Conservation (phyloP, 2,888 invertebrate species). For the Gastrophysa polygoni region DNA sequence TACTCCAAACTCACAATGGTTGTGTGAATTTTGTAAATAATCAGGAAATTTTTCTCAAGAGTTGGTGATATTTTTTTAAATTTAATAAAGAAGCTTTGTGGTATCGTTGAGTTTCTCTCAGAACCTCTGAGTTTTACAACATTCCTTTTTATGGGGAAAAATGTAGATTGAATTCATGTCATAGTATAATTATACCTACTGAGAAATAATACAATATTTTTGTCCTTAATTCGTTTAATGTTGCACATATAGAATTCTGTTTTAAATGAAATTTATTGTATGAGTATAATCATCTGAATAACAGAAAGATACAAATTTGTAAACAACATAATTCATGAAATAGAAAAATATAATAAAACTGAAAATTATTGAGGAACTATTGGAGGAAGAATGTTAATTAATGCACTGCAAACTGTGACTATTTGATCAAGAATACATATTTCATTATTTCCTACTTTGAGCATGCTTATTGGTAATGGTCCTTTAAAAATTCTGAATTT, state of each 20-base stretch:
- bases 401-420: conserved; percentile 2
- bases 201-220: not conserved
- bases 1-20: conserved; percentile 14
- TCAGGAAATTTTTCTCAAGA: too few species aligned
- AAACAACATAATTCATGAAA: too few species aligned
- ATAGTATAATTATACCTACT: not conserved
- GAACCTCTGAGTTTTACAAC: too few species aligned
- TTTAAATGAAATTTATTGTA: not conserved
- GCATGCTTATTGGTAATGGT: conserved; percentile 13
- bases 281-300: not conserved
- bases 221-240: not conserved
- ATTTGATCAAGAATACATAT: not conserved
- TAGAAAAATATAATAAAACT: conserved; percentile 1
- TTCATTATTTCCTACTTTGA: not conserved
- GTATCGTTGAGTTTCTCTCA: too few species aligned
- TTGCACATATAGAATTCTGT: not conserved
- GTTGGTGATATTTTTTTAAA: too few species aligned
- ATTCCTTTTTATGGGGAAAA: not conserved
- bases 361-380: conserved; percentile 1
- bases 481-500: conserved; percentile 22
- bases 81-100: too few species aligned
- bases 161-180: not conserved
- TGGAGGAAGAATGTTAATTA: conserved; percentile 5
- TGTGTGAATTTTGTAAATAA: conserved; percentile 44
- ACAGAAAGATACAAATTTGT: not conserved